Base-by-base conservation (phyloP, 2,797 vertebrate genomes). In the Catharus ustulatus region DNA sequence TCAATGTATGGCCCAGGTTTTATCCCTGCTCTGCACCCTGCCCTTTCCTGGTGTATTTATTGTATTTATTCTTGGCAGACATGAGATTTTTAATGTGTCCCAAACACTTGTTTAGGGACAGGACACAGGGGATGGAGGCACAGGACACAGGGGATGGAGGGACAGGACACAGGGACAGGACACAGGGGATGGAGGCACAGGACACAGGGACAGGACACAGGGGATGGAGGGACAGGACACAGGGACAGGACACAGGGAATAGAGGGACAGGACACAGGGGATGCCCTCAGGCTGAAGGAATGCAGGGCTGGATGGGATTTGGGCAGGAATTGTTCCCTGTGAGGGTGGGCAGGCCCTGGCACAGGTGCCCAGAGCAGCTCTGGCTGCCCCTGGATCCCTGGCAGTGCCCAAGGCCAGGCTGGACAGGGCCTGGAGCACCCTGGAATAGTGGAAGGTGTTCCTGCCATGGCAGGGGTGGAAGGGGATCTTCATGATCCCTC, bases 231-330 rank as follows among this genome's bases (percentile, higher is more conserved):
- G n/a, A n/a, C n/a, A n/a, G n/a, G n/a, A n/a, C n/a, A n/a, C n/a
- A n/a, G n/a, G n/a, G n/a, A n/a, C n/a, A n/a, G n/a, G n/a, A n/a
- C n/a, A n/a, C n/a, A n/a, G n/a, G n/a, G n/a, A n/a, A n/a, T n/a
- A n/a, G n/a, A n/a, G n/a, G n/a, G n/a, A n/a, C n/a, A n/a, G n/a
- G n/a, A n/a, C 34, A 34, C 9, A 40, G 6, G 42, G 77, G 24
- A 4, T 48, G 52, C 36, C 22, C 34, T 79, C 34, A 27, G 63
- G 43, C 52, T 57, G 76, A 23, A n/a, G 64, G 54, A 49, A 6
- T 24, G 24, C 16, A 29, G 78, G 45, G 24, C 0, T 30, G 0
- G 36, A 0, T 59, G 54, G 24, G 64, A 69, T 42, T 1, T 16
- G 42, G 64, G 24, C 0, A 69, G 45, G 36, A 29, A 30, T 59